Conservation (phyloP, 2,888 invertebrate species). For the Aspidiotus rigidus region DNA sequence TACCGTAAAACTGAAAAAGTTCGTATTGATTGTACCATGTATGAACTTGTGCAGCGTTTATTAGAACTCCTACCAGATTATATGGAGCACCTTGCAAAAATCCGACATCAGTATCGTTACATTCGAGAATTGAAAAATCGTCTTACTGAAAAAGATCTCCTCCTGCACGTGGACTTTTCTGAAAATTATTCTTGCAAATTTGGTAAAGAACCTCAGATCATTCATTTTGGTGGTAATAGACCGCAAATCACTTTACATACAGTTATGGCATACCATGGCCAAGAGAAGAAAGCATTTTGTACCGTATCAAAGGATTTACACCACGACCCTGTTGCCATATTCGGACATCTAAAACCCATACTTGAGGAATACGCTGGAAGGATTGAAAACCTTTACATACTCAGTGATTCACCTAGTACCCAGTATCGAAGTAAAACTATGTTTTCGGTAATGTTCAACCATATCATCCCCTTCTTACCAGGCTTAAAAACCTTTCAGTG, state of each 20-base stretch:
- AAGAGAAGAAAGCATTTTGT: conserved; percentile 38
- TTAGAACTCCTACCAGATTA: no score
- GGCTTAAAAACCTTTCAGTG: conserved; percentile 33
- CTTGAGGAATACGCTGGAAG: conserved; percentile 35
- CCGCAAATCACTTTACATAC: conserved; percentile 33
- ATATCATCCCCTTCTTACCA: conserved; percentile 34
- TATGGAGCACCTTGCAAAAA: no score
- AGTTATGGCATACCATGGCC: conserved; percentile 18
- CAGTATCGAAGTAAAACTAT: conserved; percentile 42
- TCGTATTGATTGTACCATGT: no score
- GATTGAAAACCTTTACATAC: conserved; percentile 40
- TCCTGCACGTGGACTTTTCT: no score
- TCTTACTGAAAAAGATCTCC: no score
- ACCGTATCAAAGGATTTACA: conserved; percentile 41
- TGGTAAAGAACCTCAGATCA: no score
- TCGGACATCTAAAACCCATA: conserved; percentile 42
- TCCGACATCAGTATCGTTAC: no score
- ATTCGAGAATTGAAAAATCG: no score
- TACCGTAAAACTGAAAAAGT: no score
- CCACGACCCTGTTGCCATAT: conserved; percentile 43
- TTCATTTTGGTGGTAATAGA: no score
- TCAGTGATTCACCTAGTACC: conserved; percentile 42
- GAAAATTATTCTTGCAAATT: no score
- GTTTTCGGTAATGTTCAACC: conserved; percentile 40
- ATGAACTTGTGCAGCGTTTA: no score